phyloP scores from a whole-genome alignment of 2,113 vertebrate species.

The Syrrhaptes paradoxus region DNA sequence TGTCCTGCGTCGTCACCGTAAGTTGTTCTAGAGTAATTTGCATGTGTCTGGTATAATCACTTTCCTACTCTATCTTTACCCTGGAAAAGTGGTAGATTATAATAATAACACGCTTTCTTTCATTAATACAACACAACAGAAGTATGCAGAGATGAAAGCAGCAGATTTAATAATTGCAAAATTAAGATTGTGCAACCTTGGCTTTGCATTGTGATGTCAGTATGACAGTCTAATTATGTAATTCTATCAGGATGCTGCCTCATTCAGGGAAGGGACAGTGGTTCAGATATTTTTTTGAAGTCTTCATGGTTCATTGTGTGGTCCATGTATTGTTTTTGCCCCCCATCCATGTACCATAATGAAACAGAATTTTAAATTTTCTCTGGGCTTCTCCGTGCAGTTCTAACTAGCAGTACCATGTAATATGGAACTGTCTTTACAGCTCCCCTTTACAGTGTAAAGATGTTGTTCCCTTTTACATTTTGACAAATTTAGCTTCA shows the following conservation, averaged over 20 bases:
- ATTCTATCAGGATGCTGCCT: background rate
- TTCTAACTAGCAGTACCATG: background rate
- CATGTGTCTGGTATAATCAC: background rate
- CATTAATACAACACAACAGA: background rate
- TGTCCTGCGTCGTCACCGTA: fast-evolving
- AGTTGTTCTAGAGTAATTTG: background rate
- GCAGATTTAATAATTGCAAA: background rate
- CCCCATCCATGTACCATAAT: background rate
- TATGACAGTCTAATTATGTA: background rate
- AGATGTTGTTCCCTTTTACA: background rate
- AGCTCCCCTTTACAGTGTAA: background rate
- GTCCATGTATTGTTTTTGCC: background rate
- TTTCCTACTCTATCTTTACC: background rate
- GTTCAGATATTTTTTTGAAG: background rate
- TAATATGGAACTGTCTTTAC: background rate
- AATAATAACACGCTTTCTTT: background rate
- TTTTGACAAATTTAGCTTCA: background rate
- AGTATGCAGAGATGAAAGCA: background rate
- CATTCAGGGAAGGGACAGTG: background rate
- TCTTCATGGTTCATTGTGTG: background rate
- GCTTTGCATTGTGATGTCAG: background rate
- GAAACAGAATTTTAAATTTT: background rate
- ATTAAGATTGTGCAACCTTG: background rate
- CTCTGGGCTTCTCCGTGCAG: background rate
- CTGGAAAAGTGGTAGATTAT: background rate